These are phyloP conservation scores for Gasterosteus aculeatus DNA, from an alignment of 2,113 vertebrate genomes.

Conservation along the genomic window DNA sequence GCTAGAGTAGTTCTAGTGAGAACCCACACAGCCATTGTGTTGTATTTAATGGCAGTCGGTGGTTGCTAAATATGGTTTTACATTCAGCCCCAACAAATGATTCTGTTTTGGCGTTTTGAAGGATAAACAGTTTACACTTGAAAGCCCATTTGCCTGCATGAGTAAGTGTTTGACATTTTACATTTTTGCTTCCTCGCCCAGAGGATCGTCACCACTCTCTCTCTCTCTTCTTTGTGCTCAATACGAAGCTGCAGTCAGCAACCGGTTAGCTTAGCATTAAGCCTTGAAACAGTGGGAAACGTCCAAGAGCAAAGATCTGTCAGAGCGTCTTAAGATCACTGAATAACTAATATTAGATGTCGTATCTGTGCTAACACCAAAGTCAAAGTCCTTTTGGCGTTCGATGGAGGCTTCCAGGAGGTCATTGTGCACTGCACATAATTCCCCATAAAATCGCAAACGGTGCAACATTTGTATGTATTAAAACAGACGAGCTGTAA, in stretches of 20 bases:
- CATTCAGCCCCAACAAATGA: neutral
- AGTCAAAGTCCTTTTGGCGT: neutral
- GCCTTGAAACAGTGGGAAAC: neutral
- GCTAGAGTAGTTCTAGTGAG: neutral
- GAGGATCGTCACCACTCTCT: neutral
- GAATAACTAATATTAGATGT: neutral
- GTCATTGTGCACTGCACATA: neutral
- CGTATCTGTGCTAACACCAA: no score
- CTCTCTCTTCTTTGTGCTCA: neutral
- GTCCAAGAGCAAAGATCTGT: neutral
- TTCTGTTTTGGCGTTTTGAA: neutral
- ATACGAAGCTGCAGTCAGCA: neutral
- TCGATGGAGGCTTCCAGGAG: neutral
- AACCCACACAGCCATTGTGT: slow-evolving; percentile 26
- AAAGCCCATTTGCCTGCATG: neutral
- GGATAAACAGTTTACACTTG: neutral
- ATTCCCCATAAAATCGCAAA: neutral
- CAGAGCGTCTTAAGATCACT: neutral
- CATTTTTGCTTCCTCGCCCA: neutral
- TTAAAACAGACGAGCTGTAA: neutral
- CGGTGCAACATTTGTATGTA: neutral
- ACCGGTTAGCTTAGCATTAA: neutral
- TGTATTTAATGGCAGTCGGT: slow-evolving; percentile 20
- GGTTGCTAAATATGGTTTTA: slow-evolving; percentile 16
- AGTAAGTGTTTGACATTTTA: neutral